phyloP scores from a whole-genome alignment of 2,888 invertebrate genomes.

The Colletes collaris region DNA sequence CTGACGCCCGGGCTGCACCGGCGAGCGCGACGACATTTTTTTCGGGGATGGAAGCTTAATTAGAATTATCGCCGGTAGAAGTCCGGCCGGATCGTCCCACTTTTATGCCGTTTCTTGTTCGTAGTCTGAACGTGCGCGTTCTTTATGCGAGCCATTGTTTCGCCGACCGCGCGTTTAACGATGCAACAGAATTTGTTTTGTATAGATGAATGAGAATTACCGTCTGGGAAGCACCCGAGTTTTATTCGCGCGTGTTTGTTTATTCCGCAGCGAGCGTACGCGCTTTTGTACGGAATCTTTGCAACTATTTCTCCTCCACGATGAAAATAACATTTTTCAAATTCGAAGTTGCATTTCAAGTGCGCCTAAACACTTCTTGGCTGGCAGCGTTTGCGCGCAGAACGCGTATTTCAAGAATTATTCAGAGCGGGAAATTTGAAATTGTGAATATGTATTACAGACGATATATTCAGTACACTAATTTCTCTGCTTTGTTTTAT shows the following conservation, averaged over 20 bases:
- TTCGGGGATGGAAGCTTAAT: slow-evolving; percentile 1
- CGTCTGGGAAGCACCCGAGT: not conserved
- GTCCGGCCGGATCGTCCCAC: not conserved
- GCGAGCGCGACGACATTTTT: not conserved
- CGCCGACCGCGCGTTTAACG: not conserved
- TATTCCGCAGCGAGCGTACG: not conserved
- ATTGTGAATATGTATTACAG: no score
- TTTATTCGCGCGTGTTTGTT: not conserved
- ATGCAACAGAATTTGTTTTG: slow-evolving; percentile 8
- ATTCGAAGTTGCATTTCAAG: no score
- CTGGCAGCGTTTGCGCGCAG: no score
- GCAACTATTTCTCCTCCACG: no score
- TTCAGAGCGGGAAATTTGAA: no score
- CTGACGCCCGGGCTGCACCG: not conserved
- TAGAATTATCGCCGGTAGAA: slow-evolving; percentile 6
- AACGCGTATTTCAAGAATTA: no score
- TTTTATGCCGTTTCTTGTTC: not conserved
- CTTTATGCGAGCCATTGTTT: slow-evolving; percentile 10
- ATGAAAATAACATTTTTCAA: no score
- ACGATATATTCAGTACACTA: no score
- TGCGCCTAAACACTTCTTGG: no score
- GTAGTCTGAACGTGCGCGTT: not conserved
- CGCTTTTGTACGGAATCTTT: no score
- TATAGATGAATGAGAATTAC: not conserved
- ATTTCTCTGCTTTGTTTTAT: no score